Evolutionary conservation across 37 sponge, comb jelly and placozoan species (phyloP), one percentile per base, ranked within the genome.

Genomic region (Eunapius fragilis): DNA sequence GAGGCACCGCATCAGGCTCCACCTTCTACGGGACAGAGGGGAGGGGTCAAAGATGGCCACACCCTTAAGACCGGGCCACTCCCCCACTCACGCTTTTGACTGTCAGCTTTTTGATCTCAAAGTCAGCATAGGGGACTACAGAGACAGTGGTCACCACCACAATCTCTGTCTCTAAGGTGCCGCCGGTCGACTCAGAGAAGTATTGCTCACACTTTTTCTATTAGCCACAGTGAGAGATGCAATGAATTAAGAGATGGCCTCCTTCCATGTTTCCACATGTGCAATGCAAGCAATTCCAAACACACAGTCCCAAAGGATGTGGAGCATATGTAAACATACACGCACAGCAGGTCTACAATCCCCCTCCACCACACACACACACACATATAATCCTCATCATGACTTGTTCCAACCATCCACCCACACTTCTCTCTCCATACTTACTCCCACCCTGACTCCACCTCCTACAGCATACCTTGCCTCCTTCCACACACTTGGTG

Each of bases 191-290:
- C 3, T 97, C 93, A 14, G 91, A 91, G 96, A 95, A 97, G 80
- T 97, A 97, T 82, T 83, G 91, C 87, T 95, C 93, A 90, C 97
- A 97, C 73, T 97, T 97, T 35, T 31, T 87, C 91, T 93, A 69
- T 58, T 13, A n/a, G n/a, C n/a, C n/a, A n/a, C n/a, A n/a, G n/a
- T n/a, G n/a, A n/a, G n/a, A n/a, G n/a, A n/a, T n/a, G n/a, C n/a
- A n/a, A n/a, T n/a, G n/a, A n/a, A n/a, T n/a, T n/a, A n/a, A n/a
- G n/a, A n/a, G n/a, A n/a, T n/a, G n/a, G n/a, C n/a, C n/a, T n/a
- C n/a, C n/a, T n/a, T n/a, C n/a, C n/a, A n/a, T n/a, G n/a, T n/a
- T n/a, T n/a, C n/a, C n/a, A n/a, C n/a, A n/a, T n/a, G n/a, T n/a
- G n/a, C n/a, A n/a, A n/a, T n/a, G n/a, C n/a, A n/a, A n/a, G n/a